These are phyloP conservation scores for Archaeoteleia sp. DNA, from an alignment of 2,888 invertebrate species.

Conservation along the genomic window DNA sequence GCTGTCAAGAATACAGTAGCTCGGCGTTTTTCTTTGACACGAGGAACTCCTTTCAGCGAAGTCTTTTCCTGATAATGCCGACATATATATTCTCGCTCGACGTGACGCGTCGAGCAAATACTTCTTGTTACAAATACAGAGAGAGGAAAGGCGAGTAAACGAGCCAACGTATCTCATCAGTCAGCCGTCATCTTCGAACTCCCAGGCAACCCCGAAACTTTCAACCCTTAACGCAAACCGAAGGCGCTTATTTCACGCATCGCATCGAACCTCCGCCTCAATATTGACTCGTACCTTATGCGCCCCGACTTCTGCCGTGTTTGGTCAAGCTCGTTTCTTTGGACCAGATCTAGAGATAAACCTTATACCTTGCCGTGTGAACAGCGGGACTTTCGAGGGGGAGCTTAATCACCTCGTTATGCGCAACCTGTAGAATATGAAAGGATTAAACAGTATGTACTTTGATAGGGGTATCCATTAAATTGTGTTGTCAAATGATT, in stretches of 20 bases:
- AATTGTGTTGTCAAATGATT: not conserved
- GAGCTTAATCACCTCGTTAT: slow-evolving; percentile 25
- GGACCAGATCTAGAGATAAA: too few species aligned
- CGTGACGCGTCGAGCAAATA: slow-evolving; percentile 19
- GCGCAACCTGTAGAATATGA: slow-evolving; percentile 42
- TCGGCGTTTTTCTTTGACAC: slow-evolving; percentile 27
- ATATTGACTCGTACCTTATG: slow-evolving; percentile 14
- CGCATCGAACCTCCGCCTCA: slow-evolving; percentile 20
- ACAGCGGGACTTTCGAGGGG: not conserved
- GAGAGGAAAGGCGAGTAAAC: slow-evolving; percentile 24
- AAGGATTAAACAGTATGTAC: slow-evolving; percentile 20
- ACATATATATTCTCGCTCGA: slow-evolving; percentile 29
- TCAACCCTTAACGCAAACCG: slow-evolving; percentile 31
- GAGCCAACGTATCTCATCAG: slow-evolving; percentile 59
- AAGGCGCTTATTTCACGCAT: slow-evolving; percentile 18
- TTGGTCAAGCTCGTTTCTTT: slow-evolving; percentile 14
- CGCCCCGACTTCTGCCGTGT: slow-evolving; percentile 7
- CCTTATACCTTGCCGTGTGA: not conserved
- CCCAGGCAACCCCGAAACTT: slow-evolving; percentile 29
- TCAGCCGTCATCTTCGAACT: slow-evolving; percentile 56
- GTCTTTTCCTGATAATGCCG: slow-evolving; percentile 30
- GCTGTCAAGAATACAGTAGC: slow-evolving; percentile 19
- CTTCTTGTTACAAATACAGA: too few species aligned
- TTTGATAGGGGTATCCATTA: slow-evolving; percentile 18
- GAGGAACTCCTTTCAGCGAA: slow-evolving; percentile 20